Percentiles rank a stretch among this genome's conserved stretches.
Conservation (phyloP, 1,140 invertebrate species). For the Sinonovacula constricta region DNA sequence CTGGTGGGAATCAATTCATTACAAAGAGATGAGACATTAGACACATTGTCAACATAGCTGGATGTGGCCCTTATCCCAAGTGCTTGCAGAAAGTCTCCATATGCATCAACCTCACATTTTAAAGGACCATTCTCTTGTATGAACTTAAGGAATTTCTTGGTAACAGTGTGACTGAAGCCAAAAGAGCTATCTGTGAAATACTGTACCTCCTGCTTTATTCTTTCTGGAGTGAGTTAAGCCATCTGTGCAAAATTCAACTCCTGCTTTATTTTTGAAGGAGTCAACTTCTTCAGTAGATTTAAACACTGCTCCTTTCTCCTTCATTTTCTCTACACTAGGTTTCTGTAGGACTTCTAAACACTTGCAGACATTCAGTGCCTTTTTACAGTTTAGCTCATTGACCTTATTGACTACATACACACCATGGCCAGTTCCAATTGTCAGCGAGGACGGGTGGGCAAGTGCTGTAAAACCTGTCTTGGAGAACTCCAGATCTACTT, state of each 20-base stretch:
- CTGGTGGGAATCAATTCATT: conserved; percentile 63
- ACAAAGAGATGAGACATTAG: conserved; percentile 68
- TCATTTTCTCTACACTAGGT: conserved; percentile 76
- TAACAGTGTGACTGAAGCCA: conserved; percentile 77
- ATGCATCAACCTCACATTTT: conserved; percentile 80
- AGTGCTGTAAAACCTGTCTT: conserved; percentile 78
- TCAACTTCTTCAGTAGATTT: too few relatives aligned
- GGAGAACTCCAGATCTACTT: conserved; percentile 67
- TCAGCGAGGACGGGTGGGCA: conserved; percentile 78
- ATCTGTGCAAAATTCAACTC: conserved; percentile 61
- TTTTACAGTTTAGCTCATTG: conserved; percentile 46
- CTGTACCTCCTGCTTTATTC: too few relatives aligned
- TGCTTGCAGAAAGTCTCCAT: conserved; percentile 80
- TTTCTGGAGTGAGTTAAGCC: too few relatives aligned
- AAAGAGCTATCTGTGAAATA: conserved; percentile 80
- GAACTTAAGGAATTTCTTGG: conserved; percentile 75
- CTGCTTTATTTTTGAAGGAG: too few relatives aligned
- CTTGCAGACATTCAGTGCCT: conserved; percentile 58
- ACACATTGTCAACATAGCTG: conserved; percentile 69
- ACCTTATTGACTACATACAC: conserved; percentile 77
- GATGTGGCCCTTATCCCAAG: conserved; percentile 73
- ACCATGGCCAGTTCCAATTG: conserved; percentile 78
- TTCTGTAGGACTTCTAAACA: conserved; percentile 80
- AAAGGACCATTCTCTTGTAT: conserved; percentile 68
- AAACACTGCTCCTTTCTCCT: conserved; percentile 71